Percentiles rank a stretch among this genome's conserved stretches.
Conservation (phyloP, 2,888 invertebrate species). For the Cylloceria caligata region DNA sequence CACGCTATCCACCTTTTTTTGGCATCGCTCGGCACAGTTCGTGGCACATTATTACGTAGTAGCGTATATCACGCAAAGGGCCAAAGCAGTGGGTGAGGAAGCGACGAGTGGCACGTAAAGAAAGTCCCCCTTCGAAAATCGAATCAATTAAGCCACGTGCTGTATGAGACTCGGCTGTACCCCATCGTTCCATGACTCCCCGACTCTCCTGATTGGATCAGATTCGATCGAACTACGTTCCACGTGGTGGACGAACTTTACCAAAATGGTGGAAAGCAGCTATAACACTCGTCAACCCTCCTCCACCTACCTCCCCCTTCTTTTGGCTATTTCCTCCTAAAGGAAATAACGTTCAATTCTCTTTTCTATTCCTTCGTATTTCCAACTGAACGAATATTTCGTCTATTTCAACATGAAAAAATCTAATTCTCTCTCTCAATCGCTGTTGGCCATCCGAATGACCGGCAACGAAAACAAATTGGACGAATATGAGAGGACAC, state of each 20-base stretch:
- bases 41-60: background rate
- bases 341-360: constrained; percentile 11
- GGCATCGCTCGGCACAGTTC: constrained; percentile 37
- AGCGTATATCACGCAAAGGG: constrained; percentile 9
- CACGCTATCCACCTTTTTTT: background rate
- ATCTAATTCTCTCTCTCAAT: background rate
- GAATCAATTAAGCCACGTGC: constrained; percentile 83
- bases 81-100: constrained; percentile 32
- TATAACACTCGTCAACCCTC: background rate
- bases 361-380: background rate
- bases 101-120: constrained; percentile 58
- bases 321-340: constrained; percentile 4
- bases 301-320: background rate
- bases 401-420: background rate
- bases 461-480: background rate
- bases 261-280: constrained; percentile 78
- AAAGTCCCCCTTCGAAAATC: constrained; percentile 79
- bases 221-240: constrained; percentile 72
- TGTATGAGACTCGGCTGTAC: constrained; percentile 69
- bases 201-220: constrained; percentile 76
- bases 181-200: constrained; percentile 63
- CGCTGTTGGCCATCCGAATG: background rate
- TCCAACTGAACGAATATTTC: background rate
- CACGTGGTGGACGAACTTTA: constrained; percentile 71
- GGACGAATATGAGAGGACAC: constrained; percentile 37